Conservation (phyloP, 2,888 invertebrate genomes). For the Epistrophella euchroma region DNA sequence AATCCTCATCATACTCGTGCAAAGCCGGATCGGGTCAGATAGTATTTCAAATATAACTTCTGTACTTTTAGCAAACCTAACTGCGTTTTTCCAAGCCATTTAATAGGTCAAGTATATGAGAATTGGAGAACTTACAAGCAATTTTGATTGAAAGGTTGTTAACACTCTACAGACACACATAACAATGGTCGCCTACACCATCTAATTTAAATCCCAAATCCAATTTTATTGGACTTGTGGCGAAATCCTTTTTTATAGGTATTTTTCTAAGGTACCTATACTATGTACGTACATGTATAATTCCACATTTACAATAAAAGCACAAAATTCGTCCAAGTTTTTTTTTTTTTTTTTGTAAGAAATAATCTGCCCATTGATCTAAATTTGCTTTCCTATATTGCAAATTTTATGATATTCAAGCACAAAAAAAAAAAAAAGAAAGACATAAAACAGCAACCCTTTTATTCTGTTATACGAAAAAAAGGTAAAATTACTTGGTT, state of each 20-base stretch:
- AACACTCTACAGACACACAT: background rate
- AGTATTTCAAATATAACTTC: too few relatives aligned
- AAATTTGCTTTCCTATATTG: slow-evolving; percentile 28
- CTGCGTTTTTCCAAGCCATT: too few relatives aligned
- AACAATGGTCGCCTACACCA: background rate
- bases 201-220: slow-evolving; percentile 2
- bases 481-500: slow-evolving; percentile 40
- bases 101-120: too few relatives aligned
- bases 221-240: background rate
- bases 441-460: slow-evolving; percentile 30
- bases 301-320: background rate
- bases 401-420: slow-evolving; percentile 27
- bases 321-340: slow-evolving; percentile 6
- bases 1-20: too few relatives aligned
- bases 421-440: background rate
- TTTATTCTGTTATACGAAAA: slow-evolving; percentile 3
- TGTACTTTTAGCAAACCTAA: too few relatives aligned
- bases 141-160: background rate
- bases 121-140: background rate
- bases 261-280: background rate
- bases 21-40: too few relatives aligned
- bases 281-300: background rate
- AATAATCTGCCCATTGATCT: slow-evolving; percentile 37
- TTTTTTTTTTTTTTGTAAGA: background rate
- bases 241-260: slow-evolving; percentile 1